Evolutionary conservation across 2,797 vertebrate genomes (phyloP).

Genomic region (Schizothorax lantsangensis): DNA sequence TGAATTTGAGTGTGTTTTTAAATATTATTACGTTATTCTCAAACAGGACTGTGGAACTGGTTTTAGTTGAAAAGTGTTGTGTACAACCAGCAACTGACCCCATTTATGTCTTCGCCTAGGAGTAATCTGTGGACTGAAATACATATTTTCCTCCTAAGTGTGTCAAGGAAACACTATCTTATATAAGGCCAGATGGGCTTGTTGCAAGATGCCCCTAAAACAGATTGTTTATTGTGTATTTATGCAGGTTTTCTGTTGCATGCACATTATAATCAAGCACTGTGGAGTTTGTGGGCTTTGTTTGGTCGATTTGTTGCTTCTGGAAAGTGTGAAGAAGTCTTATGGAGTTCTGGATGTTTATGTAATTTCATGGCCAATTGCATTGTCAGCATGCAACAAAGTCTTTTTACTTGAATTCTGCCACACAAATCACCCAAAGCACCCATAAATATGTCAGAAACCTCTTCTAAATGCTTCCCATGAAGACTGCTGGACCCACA

Average conservation of each 20-base stretch:
- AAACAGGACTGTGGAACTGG: slow-evolving; percentile 2
- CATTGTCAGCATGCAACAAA: slow-evolving; percentile 55
- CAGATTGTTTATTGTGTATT: slow-evolving; percentile 47
- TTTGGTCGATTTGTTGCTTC: slow-evolving; percentile 53
- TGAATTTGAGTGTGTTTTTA: not conserved
- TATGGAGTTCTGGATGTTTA: slow-evolving; percentile 55
- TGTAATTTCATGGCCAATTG: slow-evolving; percentile 69
- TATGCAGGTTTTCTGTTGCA: slow-evolving; percentile 47
- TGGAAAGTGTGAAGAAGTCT: slow-evolving; percentile 31
- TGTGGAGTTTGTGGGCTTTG: slow-evolving; percentile 1
- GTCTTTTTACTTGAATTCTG: slow-evolving; percentile 48
- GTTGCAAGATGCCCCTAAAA: slow-evolving; percentile 48
- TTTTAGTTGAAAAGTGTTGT: slow-evolving; percentile 42
- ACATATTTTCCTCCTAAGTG: slow-evolving; percentile 58
- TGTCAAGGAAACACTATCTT: slow-evolving; percentile 63
- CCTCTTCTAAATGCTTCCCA: not conserved
- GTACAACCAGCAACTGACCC: slow-evolving; percentile 32
- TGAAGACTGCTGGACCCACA: slow-evolving; percentile 5
- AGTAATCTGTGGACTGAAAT: slow-evolving; percentile 60
- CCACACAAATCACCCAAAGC: slow-evolving; percentile 43
- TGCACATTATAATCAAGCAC: slow-evolving; percentile 36
- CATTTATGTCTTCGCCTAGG: slow-evolving; percentile 48
- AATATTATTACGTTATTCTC: not conserved
- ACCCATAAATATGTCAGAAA: not conserved
- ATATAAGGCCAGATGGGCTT: slow-evolving; percentile 60